Evolutionary conservation across 1,140 invertebrate genomes (phyloP).

Genomic region (Drosophila punjabiensis): DNA sequence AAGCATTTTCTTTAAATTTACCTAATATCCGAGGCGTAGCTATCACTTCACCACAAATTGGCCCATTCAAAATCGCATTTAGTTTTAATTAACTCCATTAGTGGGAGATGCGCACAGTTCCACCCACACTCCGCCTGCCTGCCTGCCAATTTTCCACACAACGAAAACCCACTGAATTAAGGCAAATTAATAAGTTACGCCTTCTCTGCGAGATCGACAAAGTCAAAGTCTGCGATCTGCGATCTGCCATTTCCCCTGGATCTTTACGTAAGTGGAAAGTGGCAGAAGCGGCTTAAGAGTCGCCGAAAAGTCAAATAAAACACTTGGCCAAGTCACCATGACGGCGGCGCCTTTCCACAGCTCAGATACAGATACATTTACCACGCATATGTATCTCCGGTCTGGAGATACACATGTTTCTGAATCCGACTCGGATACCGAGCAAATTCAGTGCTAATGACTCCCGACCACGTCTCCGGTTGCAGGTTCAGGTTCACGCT

Average conservation of each 20-base stretch:
- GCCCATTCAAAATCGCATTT: slow-evolving; percentile 44
- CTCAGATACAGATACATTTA: slow-evolving; percentile 25
- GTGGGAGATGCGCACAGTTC: slow-evolving; percentile 37
- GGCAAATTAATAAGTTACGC: slow-evolving; percentile 73
- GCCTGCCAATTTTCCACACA: slow-evolving; percentile 66
- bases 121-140: slow-evolving; percentile 5
- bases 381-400: slow-evolving; percentile 14
- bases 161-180: slow-evolving; percentile 74
- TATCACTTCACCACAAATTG: slow-evolving; percentile 41
- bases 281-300: slow-evolving; percentile 26
- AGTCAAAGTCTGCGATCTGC: slow-evolving; percentile 17
- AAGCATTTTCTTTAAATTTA: slow-evolving; percentile 1
- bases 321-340: slow-evolving; percentile 48
- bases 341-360: slow-evolving; percentile 45
- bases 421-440: slow-evolving; percentile 6
- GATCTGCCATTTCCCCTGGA: slow-evolving; percentile 56
- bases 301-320: slow-evolving; percentile 41
- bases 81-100: slow-evolving; percentile 58
- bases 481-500: slow-evolving; percentile 50
- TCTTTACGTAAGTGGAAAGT: slow-evolving; percentile 60
- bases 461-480: slow-evolving; percentile 29
- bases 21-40: slow-evolving; percentile 3
- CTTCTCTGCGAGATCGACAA: slow-evolving; percentile 35
- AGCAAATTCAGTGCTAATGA: slow-evolving; percentile 49
- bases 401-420: slow-evolving; percentile 34